Evolutionary conservation across 2,113 vertebrate species (phyloP).

Genomic region (Phoxinus phoxinus): DNA sequence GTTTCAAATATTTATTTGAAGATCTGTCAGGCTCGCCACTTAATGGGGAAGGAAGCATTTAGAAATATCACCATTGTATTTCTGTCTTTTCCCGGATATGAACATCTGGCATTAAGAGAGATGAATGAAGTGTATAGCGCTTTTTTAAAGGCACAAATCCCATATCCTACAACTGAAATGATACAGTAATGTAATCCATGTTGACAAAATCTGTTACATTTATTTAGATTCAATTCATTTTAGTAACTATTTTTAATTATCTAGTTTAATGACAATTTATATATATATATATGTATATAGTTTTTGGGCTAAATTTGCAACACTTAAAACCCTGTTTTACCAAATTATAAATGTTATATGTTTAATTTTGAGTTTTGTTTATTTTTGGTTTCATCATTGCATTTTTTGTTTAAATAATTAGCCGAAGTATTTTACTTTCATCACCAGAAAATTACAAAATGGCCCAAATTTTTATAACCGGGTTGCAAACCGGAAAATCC

Average conservation of each 20-base stretch:
- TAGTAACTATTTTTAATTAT: not conserved
- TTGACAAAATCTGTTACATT: not conserved
- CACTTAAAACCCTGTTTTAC: not conserved
- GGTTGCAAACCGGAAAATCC: not conserved
- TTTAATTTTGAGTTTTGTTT: not conserved
- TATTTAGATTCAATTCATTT: not conserved
- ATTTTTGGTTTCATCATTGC: not conserved
- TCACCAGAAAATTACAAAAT: not conserved
- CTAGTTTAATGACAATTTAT: not conserved
- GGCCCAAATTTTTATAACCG: not conserved
- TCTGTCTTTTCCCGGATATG: conserved; percentile 30
- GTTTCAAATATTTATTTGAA: conserved; percentile 27
- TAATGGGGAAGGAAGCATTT: conserved; percentile 32
- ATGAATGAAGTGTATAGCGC: conserved; percentile 22
- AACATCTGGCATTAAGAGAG: conserved; percentile 44
- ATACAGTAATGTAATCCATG: not conserved
- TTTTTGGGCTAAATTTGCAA: not conserved
- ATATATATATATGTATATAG: too few species aligned
- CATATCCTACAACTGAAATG: not conserved
- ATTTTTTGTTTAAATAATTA: not conserved
- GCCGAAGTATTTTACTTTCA: not conserved
- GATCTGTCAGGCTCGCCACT: conserved; percentile 30
- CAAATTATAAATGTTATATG: not conserved
- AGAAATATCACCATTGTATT: conserved; percentile 25
- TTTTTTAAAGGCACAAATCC: not conserved